These are phyloP conservation scores for Hassar affinis DNA, from an alignment of 2,113 vertebrate species.

Conservation along the genomic window DNA sequence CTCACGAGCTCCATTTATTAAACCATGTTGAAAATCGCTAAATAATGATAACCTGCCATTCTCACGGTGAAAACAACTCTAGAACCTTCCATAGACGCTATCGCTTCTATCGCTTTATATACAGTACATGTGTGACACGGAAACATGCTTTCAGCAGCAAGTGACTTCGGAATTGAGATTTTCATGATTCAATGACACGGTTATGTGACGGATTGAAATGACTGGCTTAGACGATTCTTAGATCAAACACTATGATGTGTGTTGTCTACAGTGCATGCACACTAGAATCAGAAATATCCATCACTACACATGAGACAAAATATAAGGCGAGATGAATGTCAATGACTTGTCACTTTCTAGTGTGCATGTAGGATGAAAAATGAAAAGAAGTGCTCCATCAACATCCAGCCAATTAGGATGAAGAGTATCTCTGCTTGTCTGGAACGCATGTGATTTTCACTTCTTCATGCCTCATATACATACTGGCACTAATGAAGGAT, in stretches of 20 bases:
- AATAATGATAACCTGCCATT: too few relatives aligned
- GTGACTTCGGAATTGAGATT: not conserved
- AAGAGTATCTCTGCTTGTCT: too few relatives aligned
- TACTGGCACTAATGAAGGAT: conserved; percentile 23
- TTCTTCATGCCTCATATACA: not conserved
- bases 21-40: too few relatives aligned
- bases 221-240: not conserved
- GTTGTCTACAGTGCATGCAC: too few relatives aligned
- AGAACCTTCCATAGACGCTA: too few relatives aligned
- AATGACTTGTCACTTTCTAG: not conserved
- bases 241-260: too few relatives aligned
- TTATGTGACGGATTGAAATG: not conserved
- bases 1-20: too few relatives aligned
- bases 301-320: not conserved
- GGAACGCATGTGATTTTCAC: conserved; percentile 15
- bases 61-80: too few relatives aligned
- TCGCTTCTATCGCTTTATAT: too few relatives aligned
- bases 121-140: not conserved
- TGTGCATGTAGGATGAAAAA: not conserved
- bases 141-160: not conserved
- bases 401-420: not conserved
- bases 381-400: not conserved
- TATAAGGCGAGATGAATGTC: not conserved
- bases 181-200: not conserved
- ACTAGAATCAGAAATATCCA: not conserved